Percentiles rank a stretch among this genome's conserved stretches.
phyloP scores from a whole-genome alignment of 2,888 invertebrate genomes.

The Anarsia innoxiella region DNA sequence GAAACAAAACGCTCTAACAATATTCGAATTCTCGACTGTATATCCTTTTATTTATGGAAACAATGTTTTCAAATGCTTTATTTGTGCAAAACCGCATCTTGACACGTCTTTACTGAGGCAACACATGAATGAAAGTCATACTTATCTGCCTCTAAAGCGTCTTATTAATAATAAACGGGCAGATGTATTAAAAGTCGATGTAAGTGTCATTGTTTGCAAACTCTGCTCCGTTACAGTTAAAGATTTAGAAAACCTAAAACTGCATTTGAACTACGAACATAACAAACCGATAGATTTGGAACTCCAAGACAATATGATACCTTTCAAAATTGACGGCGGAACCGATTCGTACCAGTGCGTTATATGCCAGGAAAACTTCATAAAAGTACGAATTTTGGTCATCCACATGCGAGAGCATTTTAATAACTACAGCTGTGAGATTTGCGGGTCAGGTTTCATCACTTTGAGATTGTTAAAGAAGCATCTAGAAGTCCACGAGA shows the following conservation, averaged over 20 bases:
- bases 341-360: conserved; percentile 53
- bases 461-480: conserved; percentile 58
- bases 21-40: conserved; percentile 61
- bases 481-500: conserved; percentile 63
- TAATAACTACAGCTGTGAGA: conserved; percentile 64
- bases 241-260: conserved; percentile 43
- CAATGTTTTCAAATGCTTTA: conserved; percentile 64
- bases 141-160: conserved; percentile 49
- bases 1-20: conserved; percentile 51
- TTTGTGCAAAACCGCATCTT: conserved; percentile 57
- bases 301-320: conserved; percentile 61
- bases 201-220: conserved; percentile 52
- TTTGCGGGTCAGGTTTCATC: conserved; percentile 66
- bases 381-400: conserved; percentile 58
- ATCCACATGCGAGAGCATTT: conserved; percentile 70
- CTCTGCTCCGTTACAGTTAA: conserved; percentile 39
- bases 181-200: conserved; percentile 59
- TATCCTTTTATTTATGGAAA: conserved; percentile 65
- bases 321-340: conserved; percentile 46
- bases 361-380: conserved; percentile 52
- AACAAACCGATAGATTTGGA: conserved; percentile 50
- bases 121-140: conserved; percentile 52
- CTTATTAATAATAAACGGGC: conserved; percentile 57
- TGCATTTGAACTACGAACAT: conserved; percentile 50
- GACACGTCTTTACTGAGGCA: conserved; percentile 44